Evolutionary conservation across 2,888 invertebrate genomes (phyloP).

Genomic region (Drosophila colorata): DNA sequence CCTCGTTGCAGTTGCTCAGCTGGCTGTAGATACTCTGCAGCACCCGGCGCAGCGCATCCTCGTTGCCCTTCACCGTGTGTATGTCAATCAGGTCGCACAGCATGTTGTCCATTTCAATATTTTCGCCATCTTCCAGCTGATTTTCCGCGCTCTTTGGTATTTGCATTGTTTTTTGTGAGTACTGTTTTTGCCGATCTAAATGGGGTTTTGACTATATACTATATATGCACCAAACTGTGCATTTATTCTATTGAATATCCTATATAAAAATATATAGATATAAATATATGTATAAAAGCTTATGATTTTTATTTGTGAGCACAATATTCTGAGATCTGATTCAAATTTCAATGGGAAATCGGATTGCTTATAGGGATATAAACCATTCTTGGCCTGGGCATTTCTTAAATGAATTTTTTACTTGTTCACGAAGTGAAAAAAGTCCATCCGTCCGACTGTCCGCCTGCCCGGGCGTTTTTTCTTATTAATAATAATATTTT

Average conservation of each 20-base stretch:
- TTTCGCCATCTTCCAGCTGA: conserved; percentile 26
- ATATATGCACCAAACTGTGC: background rate
- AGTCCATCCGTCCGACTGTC: no score
- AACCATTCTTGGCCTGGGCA: background rate
- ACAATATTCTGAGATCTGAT: conserved; percentile 9
- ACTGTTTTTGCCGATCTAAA: background rate
- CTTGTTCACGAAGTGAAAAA: no score
- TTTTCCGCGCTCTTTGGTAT: background rate
- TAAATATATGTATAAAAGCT: conserved; percentile 9
- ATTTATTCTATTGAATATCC: conserved; percentile 11
- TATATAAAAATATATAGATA: conserved; percentile 26
- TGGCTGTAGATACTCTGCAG: conserved; percentile 44
- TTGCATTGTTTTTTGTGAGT: conserved; percentile 8
- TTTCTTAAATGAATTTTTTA: background rate
- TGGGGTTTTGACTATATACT: background rate
- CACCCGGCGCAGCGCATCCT: conserved; percentile 38
- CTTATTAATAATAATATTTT: no score
- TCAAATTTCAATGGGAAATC: conserved; percentile 14
- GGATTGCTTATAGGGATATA: no score
- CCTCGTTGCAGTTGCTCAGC: conserved; percentile 25
- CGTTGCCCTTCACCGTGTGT: conserved; percentile 39
- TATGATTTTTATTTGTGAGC: background rate
- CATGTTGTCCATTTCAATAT: conserved; percentile 45
- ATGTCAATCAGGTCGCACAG: conserved; percentile 51
- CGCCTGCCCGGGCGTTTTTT: no score